phyloP scores from a whole-genome alignment of 30 jellyfish, hydroid and myxozoan genomes.

The Sanderia malayensis region DNA sequence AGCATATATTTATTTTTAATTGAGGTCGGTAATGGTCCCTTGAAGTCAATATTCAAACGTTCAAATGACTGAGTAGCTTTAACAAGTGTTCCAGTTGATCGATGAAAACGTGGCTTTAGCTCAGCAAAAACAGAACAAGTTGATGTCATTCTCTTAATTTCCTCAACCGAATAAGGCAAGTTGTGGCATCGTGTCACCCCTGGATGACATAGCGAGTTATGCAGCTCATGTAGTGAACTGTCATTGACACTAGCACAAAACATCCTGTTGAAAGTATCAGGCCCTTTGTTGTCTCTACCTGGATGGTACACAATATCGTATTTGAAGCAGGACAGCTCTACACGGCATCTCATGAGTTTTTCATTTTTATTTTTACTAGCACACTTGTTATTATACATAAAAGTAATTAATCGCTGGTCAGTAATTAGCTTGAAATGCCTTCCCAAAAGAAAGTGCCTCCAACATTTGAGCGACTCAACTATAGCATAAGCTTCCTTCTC shows the following conservation, averaged over 20 bases:
- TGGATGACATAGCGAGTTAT: constrained; percentile 15
- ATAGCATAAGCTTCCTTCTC: constrained; percentile 85
- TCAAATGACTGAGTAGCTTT: constrained; percentile 51
- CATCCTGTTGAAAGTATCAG: constrained; percentile 45
- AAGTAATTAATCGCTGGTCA: constrained; percentile 67
- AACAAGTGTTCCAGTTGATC: constrained; percentile 4
- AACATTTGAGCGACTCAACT: constrained; percentile 50
- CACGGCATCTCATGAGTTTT: constrained; percentile 44
- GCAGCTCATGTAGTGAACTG: constrained; percentile 20
- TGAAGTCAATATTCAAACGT: constrained; percentile 46
- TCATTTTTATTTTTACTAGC: constrained; percentile 45
- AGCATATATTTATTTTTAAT: constrained; percentile 37
- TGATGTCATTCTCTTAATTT: not conserved
- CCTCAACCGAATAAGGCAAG: constrained; percentile 6
- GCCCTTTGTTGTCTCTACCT: constrained; percentile 49
- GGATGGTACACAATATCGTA: constrained; percentile 57
- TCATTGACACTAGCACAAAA: constrained; percentile 22
- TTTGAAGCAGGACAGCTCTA: constrained; percentile 59
- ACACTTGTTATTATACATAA: constrained; percentile 35
- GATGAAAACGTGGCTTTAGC: constrained; percentile 4
- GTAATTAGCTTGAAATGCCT: constrained; percentile 62
- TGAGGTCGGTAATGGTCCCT: constrained; percentile 62
- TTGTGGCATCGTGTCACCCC: constrained; percentile 15
- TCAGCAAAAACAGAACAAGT: constrained; percentile 23
- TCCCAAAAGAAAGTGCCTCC: constrained; percentile 55